Evolutionary conservation across 2,797 vertebrate species (phyloP).

Genomic region (Catostomus latipinnis): DNA sequence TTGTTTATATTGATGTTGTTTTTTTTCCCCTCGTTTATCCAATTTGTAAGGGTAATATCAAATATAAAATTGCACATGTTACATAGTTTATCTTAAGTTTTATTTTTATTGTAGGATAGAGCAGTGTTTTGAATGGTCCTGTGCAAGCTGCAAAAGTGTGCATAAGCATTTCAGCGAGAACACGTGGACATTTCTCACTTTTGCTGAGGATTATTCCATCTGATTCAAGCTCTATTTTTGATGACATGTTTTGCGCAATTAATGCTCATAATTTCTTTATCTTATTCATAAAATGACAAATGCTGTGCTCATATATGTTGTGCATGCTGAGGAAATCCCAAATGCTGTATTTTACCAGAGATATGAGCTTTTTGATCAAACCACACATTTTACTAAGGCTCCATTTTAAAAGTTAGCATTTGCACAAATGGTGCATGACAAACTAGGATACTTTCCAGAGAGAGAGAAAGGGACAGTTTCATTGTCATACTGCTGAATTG

Average conservation of each 20-base stretch:
- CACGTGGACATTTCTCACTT: background rate
- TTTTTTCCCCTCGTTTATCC: background rate
- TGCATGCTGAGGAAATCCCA: slow-evolving; percentile 57
- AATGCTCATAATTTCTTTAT: slow-evolving; percentile 19
- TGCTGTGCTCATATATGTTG: slow-evolving; percentile 31
- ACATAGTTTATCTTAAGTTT: slow-evolving; percentile 30
- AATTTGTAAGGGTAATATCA: slow-evolving; percentile 2
- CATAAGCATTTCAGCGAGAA: slow-evolving; percentile 3
- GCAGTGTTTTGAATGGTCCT: slow-evolving; percentile 10
- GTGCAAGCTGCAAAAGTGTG: background rate
- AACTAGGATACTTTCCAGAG: slow-evolving; percentile 19
- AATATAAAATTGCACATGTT: slow-evolving; percentile 32
- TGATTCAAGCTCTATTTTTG: slow-evolving; percentile 38
- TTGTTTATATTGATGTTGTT: background rate
- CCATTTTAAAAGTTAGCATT: slow-evolving; percentile 11
- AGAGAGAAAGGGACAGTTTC: slow-evolving; percentile 1
- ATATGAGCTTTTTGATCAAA: slow-evolving; percentile 16
- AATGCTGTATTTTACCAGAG: slow-evolving; percentile 73
- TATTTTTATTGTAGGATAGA: slow-evolving; percentile 38
- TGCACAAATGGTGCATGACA: slow-evolving; percentile 21
- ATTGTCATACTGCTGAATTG: slow-evolving; percentile 40
- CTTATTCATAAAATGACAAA: slow-evolving; percentile 44
- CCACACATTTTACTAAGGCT: slow-evolving; percentile 13
- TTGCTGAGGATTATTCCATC: slow-evolving; percentile 25
- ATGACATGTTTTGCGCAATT: slow-evolving; percentile 18